phyloP scores from a whole-genome alignment of 2,888 invertebrate genomes.

The Trichacis sp. region DNA sequence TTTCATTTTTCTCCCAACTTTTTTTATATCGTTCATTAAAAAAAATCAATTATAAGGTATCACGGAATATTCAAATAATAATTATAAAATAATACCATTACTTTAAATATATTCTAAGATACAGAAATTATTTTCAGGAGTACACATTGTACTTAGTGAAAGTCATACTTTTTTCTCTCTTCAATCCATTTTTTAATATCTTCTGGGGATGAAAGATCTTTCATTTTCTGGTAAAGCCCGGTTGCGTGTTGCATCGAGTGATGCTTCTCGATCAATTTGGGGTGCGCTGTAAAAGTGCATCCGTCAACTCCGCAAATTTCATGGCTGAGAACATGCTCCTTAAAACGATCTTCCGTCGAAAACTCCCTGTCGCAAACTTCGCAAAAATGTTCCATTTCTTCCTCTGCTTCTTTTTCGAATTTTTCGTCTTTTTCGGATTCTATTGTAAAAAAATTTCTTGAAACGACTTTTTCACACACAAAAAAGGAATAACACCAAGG shows the following conservation, averaged over 20 bases:
- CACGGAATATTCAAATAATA: no score
- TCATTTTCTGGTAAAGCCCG: conserved; percentile 85
- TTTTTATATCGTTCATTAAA: no score
- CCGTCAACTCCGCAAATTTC: conserved; percentile 84
- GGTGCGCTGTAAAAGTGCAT: conserved; percentile 84
- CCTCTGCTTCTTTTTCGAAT: conserved; percentile 45
- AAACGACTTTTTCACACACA: no score
- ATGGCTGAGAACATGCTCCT: conserved; percentile 81
- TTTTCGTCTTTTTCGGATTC: neutral
- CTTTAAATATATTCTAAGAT: conserved; percentile 1
- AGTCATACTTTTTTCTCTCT: conserved; percentile 82
- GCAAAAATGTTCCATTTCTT: conserved; percentile 71
- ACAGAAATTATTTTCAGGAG: conserved; percentile 9
- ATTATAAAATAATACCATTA: neutral
- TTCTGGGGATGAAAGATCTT: conserved; percentile 81
- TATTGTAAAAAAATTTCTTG: neutral
- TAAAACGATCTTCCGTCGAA: conserved; percentile 72
- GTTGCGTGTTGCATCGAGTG: conserved; percentile 85
- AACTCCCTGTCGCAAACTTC: conserved; percentile 88
- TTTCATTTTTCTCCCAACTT: no score
- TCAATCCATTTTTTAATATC: conserved; percentile 87
- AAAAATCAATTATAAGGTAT: no score
- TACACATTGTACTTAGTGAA: no score
- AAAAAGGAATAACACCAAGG: no score
- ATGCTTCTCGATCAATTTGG: conserved; percentile 84